phyloP scores from a whole-genome alignment of 2,888 invertebrate species.

The Drosophila leonis region DNA sequence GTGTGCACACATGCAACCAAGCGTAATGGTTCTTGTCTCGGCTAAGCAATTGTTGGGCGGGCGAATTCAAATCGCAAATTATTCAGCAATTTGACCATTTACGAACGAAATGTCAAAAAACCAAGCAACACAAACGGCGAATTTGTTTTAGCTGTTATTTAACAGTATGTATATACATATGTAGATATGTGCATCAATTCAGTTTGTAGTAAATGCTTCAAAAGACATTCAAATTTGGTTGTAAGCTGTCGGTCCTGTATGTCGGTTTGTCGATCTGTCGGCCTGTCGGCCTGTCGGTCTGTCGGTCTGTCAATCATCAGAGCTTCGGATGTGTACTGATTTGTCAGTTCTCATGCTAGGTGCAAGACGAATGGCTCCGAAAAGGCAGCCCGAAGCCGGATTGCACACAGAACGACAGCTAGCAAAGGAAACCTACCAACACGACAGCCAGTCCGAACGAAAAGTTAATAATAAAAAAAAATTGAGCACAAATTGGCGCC shows the following conservation, averaged over 20 bases:
- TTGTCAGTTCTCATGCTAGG: slow-evolving; percentile 20
- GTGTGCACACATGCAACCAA: slow-evolving; percentile 16
- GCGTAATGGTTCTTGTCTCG: slow-evolving; percentile 31
- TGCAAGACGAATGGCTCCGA: slow-evolving; percentile 15
- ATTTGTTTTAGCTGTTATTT: background rate
- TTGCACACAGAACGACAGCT: slow-evolving; percentile 7
- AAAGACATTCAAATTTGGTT: background rate
- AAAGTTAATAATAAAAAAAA: slow-evolving; percentile 37
- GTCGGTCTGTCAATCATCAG: slow-evolving; percentile 5
- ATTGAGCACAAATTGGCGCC: slow-evolving; percentile 65
- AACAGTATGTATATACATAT: background rate
- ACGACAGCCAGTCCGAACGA: slow-evolving; percentile 43
- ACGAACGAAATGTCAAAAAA: background rate
- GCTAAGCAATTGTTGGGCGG: slow-evolving; percentile 20
- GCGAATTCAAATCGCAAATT: slow-evolving; percentile 3
- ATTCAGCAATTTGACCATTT: background rate
- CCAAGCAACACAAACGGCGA: background rate
- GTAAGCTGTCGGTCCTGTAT: background rate
- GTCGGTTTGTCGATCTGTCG: background rate
- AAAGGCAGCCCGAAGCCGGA: slow-evolving; percentile 22
- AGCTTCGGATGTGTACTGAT: slow-evolving; percentile 32
- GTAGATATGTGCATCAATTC: background rate
- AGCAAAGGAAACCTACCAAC: slow-evolving; percentile 20
- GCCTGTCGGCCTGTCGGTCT: background rate
- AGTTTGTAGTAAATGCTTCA: background rate